A percentile compares a stretch with the other conserved stretches of the same genome.
These are phyloP conservation scores for Phyllopteryx taeniolatus DNA, from an alignment of 2,113 vertebrate species.

Conservation along the genomic window DNA sequence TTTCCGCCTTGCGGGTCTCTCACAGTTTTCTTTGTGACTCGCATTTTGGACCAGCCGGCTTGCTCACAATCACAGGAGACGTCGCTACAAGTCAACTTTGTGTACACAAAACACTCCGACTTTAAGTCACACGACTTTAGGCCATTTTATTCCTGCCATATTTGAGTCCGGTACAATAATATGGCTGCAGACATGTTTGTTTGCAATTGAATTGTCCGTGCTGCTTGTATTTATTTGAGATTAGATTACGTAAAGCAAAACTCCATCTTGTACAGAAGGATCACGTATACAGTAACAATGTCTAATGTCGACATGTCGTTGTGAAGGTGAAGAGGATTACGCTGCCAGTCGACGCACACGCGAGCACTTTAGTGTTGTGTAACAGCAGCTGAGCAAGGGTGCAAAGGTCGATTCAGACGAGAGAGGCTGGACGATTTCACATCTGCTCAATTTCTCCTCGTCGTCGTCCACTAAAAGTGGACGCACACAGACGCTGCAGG, in stretches of 20 bases:
- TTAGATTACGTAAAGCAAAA: background rate
- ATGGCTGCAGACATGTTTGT: background rate
- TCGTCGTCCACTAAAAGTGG: conserved; percentile 20
- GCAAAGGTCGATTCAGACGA: background rate
- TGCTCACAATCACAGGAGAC: background rate
- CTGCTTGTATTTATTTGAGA: too few species aligned
- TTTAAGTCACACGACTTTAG: too few species aligned
- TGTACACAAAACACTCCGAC: background rate
- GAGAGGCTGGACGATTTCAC: background rate
- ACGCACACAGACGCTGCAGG: conserved; percentile 24
- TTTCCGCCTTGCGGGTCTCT: too few species aligned
- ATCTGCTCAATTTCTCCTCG: conserved; percentile 31
- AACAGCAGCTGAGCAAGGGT: background rate
- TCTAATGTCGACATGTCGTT: background rate
- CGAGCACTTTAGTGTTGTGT: background rate
- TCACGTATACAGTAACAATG: too few species aligned
- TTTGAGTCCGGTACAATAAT: too few species aligned
- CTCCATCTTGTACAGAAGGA: background rate
- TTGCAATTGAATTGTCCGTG: background rate
- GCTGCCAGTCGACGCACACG: too few species aligned
- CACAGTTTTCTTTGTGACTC: background rate
- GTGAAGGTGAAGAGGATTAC: background rate
- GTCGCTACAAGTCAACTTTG: too few species aligned
- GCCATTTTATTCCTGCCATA: too few species aligned
- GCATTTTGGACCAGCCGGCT: background rate